Conservation (phyloP, 1,140 invertebrate genomes). For the Papilio helenus region DNA sequence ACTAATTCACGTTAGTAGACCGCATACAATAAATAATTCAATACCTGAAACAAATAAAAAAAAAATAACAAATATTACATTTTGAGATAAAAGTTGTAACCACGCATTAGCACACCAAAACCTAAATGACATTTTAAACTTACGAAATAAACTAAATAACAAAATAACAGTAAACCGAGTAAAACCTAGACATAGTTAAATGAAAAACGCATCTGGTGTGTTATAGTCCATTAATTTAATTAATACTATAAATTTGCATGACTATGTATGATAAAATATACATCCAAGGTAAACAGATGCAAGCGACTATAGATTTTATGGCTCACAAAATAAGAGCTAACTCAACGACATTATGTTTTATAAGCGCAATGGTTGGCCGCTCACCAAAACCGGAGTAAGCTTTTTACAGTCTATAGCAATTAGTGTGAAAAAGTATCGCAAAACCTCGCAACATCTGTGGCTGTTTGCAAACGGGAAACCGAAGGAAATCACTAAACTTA, state of each 20-base stretch:
- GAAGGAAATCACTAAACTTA: neutral
- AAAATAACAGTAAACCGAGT: neutral
- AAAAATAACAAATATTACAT: neutral
- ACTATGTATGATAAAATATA: slow-evolving; percentile 41
- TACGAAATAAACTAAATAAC: neutral
- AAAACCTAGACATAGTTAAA: slow-evolving; percentile 2
- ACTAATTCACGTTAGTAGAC: neutral
- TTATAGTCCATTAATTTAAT: slow-evolving; percentile 50
- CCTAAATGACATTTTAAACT: neutral
- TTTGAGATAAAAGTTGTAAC: neutral
- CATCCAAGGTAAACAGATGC: neutral
- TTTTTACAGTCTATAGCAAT: slow-evolving; percentile 52
- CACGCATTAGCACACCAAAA: neutral
- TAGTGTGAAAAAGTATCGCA: slow-evolving; percentile 54
- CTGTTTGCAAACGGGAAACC: slow-evolving; percentile 23
- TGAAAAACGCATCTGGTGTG: slow-evolving; percentile 28
- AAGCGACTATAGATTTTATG: slow-evolving; percentile 34
- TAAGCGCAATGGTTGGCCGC: slow-evolving; percentile 48
- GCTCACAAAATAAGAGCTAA: neutral
- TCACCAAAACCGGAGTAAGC: slow-evolving; percentile 45
- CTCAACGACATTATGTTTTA: slow-evolving; percentile 4
- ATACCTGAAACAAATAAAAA: slow-evolving; percentile 12
- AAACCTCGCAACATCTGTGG: slow-evolving; percentile 48
- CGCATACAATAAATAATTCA: neutral
- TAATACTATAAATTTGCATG: slow-evolving; percentile 44